Percentiles rank a stretch among this genome's conserved stretches.
Evolutionary conservation across 1,140 invertebrate genomes (phyloP).

Genomic region (Drosophila littoralis): DNA sequence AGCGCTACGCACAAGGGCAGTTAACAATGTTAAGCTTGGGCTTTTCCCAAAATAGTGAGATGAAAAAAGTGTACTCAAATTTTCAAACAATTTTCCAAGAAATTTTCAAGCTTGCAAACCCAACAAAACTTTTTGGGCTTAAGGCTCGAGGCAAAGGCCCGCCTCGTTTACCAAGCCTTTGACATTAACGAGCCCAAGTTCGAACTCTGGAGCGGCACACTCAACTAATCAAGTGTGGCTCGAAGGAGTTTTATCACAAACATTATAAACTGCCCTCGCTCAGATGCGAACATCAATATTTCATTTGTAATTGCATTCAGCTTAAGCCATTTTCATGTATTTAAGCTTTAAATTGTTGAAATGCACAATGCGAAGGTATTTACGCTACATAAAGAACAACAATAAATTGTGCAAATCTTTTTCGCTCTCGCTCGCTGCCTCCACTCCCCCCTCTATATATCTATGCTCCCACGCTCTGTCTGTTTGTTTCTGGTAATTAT

Average conservation of each 20-base stretch:
- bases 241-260: no score
- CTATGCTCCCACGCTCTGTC: not conserved
- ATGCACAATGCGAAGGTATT: conserved; percentile 25
- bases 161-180: no score
- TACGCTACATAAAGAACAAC: conserved; percentile 20
- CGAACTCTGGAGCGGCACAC: no score
- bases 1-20: not conserved
- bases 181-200: no score
- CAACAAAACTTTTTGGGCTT: no score
- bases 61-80: not conserved
- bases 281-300: conserved; percentile 24
- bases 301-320: conserved; percentile 44
- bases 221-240: no score
- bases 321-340: conserved; percentile 31
- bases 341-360: conserved; percentile 35
- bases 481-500: conserved; percentile 23
- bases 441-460: no score
- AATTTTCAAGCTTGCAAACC: no score
- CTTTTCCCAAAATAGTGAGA: no score
- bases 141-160: no score
- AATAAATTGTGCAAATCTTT: conserved; percentile 29
- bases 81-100: no score
- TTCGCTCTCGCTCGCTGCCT: not conserved
- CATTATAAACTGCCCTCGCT: not conserved
- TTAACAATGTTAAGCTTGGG: not conserved